phyloP scores from a whole-genome alignment of 2,113 vertebrate species.

The Cranoglanis bouderius region DNA sequence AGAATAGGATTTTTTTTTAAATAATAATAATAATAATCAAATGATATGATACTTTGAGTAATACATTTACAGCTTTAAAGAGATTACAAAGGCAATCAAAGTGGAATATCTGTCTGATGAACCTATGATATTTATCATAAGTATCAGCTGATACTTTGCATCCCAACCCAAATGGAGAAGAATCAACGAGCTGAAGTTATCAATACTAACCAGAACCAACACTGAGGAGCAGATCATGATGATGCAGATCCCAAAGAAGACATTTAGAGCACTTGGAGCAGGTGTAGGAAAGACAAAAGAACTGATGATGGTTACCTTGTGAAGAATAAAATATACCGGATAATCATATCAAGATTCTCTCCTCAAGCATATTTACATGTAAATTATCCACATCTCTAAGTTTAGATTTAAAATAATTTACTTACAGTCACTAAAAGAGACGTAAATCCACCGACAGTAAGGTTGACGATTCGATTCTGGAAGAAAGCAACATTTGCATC shows the following conservation, averaged over 20 bases:
- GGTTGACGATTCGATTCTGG: conserved; percentile 92
- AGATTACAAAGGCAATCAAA: neutral
- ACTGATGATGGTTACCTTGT: conserved; percentile 73
- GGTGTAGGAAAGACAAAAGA: conserved; percentile 74
- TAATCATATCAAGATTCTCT: no score
- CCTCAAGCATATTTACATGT: neutral
- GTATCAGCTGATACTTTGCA: neutral
- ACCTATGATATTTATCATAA: neutral
- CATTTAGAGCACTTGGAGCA: conserved; percentile 72
- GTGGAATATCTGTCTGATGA: neutral
- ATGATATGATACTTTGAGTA: neutral
- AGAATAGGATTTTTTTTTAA: neutral
- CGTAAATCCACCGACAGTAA: conserved; percentile 85
- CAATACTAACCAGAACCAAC: conserved; percentile 69
- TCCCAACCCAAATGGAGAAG: neutral
- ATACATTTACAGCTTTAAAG: neutral
- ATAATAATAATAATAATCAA: neutral
- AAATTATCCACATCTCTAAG: neutral
- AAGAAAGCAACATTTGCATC: conserved; percentile 31
- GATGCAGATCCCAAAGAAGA: conserved; percentile 78
- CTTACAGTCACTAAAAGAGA: conserved; percentile 89
- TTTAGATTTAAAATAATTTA: conserved; percentile 54
- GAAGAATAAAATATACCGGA: conserved; percentile 11
- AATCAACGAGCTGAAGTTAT: neutral
- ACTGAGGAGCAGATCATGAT: conserved; percentile 71